phyloP scores from a whole-genome alignment of 2,113 vertebrate species.

The Acrocephalus arundinaceus region DNA sequence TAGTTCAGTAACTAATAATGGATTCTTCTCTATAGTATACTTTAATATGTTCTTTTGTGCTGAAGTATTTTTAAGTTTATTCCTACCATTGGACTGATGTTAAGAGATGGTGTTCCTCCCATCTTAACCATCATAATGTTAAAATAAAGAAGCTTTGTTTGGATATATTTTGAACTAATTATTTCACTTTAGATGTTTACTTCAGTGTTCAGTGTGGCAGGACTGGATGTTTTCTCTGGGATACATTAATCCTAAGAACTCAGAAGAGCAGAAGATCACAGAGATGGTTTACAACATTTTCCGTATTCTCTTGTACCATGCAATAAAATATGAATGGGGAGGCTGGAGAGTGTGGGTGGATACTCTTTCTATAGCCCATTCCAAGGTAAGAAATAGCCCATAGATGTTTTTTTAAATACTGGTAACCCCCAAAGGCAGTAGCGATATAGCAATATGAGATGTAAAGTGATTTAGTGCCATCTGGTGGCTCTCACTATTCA shows the following conservation, averaged over 20 bases:
- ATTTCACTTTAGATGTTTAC: slow-evolving; percentile 84
- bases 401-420: not conserved
- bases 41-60: not conserved
- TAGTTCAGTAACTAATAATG: not conserved
- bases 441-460: accelerated
- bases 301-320: slow-evolving; percentile 96
- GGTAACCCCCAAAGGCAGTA: not conserved
- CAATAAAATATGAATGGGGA: slow-evolving; percentile 99
- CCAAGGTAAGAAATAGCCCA: slow-evolving; percentile 82
- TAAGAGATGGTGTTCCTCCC: not conserved
- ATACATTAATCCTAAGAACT: slow-evolving; percentile 98
- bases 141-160: not conserved
- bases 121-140: not conserved
- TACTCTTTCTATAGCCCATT: slow-evolving; percentile 96
- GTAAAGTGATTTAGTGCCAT: slow-evolving; percentile 67
- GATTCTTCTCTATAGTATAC: not conserved
- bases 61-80: not conserved
- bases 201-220: slow-evolving; percentile 99
- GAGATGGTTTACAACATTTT: slow-evolving; percentile 99
- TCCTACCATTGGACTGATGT: not conserved
- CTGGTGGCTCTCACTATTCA: slow-evolving; percentile 58
- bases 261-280: slow-evolving; percentile 97
- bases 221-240: slow-evolving; percentile 99
- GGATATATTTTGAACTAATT: slow-evolving; percentile 47
- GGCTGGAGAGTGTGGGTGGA: slow-evolving; percentile 99